phyloP scores from a whole-genome alignment of 2,888 invertebrate genomes.

The Cephus sareptanus region DNA sequence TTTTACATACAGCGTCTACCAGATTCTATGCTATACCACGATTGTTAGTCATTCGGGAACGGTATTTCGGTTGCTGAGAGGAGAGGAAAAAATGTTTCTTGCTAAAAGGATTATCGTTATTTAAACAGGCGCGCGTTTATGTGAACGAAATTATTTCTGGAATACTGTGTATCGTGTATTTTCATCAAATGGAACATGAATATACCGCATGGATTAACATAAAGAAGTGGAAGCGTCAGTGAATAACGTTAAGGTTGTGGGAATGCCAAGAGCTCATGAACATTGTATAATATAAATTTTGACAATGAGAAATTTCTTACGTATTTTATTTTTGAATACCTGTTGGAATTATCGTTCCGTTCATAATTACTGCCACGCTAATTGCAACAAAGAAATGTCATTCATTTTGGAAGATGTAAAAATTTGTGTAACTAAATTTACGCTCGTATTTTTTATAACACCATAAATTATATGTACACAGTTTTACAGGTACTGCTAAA shows the following conservation, averaged over 20 bases:
- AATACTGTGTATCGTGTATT: background rate
- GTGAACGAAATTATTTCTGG: background rate
- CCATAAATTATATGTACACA: background rate
- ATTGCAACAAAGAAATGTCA: background rate
- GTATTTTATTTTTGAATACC: background rate
- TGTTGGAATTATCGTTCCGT: too few relatives aligned
- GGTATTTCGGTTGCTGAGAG: background rate
- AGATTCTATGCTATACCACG: background rate
- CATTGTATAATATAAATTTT: background rate
- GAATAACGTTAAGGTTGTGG: background rate
- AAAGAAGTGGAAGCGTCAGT: background rate
- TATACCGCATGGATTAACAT: background rate
- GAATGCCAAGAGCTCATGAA: background rate
- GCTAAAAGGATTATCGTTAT: background rate
- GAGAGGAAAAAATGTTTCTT: background rate
- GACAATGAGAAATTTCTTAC: background rate
- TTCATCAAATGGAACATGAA: background rate
- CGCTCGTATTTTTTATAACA: background rate
- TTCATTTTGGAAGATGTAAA: background rate
- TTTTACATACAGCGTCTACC: background rate
- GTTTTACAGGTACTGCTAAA: background rate
- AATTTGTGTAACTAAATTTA: background rate
- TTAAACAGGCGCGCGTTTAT: background rate
- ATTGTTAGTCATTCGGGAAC: background rate
- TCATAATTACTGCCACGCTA: background rate